Conservation (phyloP, 2,113 vertebrate species). For the Arvicanthis niloticus region DNA sequence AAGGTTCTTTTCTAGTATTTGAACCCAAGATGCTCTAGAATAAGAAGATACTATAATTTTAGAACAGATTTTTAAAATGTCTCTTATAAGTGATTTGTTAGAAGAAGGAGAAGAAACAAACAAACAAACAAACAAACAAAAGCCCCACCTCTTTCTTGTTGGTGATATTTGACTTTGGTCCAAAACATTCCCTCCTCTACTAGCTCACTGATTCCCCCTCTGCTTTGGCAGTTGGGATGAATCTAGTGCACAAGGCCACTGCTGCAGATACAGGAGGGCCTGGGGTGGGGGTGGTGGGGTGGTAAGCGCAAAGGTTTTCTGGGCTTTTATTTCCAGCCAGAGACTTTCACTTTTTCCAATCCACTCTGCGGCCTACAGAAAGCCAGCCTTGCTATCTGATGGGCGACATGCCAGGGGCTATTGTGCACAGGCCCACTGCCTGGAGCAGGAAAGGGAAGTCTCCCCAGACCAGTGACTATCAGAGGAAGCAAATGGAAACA, state of each 20-base stretch:
- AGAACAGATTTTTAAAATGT: conserved; percentile 50
- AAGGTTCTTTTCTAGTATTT: conserved; percentile 22
- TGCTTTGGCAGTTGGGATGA: conserved; percentile 57
- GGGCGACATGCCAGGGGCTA: conserved; percentile 90
- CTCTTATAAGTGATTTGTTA: neutral
- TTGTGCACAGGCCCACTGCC: conserved; percentile 89
- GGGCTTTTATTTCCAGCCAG: conserved; percentile 82
- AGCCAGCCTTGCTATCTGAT: conserved; percentile 85
- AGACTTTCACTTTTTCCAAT: conserved; percentile 88
- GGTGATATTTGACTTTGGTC: conserved; percentile 16
- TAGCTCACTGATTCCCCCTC: conserved; percentile 46
- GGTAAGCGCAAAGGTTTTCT: conserved; percentile 73
- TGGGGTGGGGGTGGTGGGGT: neutral
- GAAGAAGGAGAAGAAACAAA: neutral
- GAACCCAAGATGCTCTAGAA: neutral
- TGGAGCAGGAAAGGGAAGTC: conserved; percentile 96
- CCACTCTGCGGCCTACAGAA: conserved; percentile 67
- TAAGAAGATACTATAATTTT: conserved; percentile 42
- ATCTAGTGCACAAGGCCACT: conserved; percentile 37
- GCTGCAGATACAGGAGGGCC: conserved; percentile 51
- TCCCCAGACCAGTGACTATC: conserved; percentile 90
- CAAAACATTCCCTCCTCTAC: neutral
- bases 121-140: no score
- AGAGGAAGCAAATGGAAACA: conserved; percentile 94
- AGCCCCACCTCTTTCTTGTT: neutral